phyloP scores from a whole-genome alignment of 1,140 invertebrate species.

The Drosophila yakuba region DNA sequence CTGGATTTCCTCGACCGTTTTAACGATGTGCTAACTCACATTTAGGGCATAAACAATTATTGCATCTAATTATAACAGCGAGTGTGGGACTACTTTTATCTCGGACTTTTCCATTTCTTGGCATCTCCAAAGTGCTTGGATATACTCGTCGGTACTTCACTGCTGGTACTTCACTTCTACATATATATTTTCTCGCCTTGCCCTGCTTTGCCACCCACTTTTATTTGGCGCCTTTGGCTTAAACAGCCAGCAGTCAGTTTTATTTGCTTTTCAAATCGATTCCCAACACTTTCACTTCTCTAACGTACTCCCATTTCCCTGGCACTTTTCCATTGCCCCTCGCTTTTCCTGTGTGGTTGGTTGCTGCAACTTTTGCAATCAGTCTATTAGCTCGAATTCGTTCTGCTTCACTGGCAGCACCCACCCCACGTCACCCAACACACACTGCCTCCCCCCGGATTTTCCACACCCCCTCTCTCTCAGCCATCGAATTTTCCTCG shows the following conservation, averaged over 20 bases:
- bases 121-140: conserved; percentile 4
- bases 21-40: conserved; percentile 44
- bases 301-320: conserved; percentile 6
- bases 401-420: conserved; percentile 44
- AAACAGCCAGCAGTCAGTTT: conserved; percentile 57
- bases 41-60: conserved; percentile 33
- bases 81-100: conserved; percentile 34
- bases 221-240: conserved; percentile 59
- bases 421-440: conserved; percentile 37
- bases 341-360: conserved; percentile 22
- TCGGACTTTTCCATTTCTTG: conserved; percentile 1
- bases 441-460: neutral
- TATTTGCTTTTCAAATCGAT: conserved; percentile 75
- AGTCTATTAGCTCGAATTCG: conserved; percentile 66
- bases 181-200: neutral
- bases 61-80: conserved; percentile 29
- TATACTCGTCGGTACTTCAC: neutral
- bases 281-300: conserved; percentile 61
- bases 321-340: neutral
- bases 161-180: neutral
- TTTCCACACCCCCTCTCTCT: neutral
- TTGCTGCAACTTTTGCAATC: conserved; percentile 63
- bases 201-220: conserved; percentile 37
- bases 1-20: neutral
- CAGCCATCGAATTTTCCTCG: conserved; percentile 3